phyloP scores from a whole-genome alignment of 2,113 vertebrate species.

The Xiphophorus maculatus region DNA sequence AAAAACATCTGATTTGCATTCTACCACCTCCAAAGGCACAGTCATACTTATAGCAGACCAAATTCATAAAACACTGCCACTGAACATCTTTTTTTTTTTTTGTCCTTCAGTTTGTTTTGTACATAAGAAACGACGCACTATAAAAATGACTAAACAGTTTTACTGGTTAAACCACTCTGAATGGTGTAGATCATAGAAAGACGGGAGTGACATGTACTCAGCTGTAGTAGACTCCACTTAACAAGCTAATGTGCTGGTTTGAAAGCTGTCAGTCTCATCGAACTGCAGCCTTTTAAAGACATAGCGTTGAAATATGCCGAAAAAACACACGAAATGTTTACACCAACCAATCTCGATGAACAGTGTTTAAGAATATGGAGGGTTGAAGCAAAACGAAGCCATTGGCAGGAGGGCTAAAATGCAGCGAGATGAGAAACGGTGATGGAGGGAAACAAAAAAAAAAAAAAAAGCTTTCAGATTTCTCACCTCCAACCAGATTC shows the following conservation, averaged over 20 bases:
- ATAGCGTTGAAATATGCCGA: conserved; percentile 14
- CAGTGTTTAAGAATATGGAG: conserved; percentile 64
- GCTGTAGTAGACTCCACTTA: conserved; percentile 47
- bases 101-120: conserved; percentile 61
- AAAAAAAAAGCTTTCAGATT: conserved; percentile 6
- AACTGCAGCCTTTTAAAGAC: conserved; percentile 44
- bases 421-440: conserved; percentile 32
- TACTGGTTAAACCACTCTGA: conserved; percentile 63
- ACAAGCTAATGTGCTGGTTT: conserved; percentile 69
- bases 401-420: conserved; percentile 42
- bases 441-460: conserved; percentile 35
- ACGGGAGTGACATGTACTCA: conserved; percentile 65
- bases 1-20: conserved; percentile 85
- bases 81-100: conserved; percentile 64
- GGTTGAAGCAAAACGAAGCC: conserved; percentile 61
- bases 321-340: conserved; percentile 21
- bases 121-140: conserved; percentile 75
- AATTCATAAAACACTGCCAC: conserved; percentile 81
- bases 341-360: conserved; percentile 38
- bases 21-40: conserved; percentile 85
- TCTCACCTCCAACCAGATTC: conserved; percentile 25
- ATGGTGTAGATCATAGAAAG: conserved; percentile 52
- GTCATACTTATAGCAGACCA: conserved; percentile 80
- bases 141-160: conserved; percentile 66
- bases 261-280: conserved; percentile 29